phyloP scores from a whole-genome alignment of 2,797 vertebrate genomes.

The Buceros bicornis region DNA sequence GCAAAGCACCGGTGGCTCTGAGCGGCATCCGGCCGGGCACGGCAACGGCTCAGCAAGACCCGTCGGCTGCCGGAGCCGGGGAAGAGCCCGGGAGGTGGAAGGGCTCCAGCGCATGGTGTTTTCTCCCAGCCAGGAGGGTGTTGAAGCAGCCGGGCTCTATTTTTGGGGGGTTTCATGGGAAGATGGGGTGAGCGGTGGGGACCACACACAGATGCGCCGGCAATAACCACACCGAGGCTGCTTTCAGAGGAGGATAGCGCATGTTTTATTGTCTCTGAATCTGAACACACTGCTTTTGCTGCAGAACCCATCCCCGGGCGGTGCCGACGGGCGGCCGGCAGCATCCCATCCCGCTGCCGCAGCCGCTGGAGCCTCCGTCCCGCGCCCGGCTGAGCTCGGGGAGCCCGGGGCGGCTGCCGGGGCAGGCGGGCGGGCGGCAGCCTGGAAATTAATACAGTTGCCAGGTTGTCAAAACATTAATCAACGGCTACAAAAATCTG shows the following conservation, averaged over 20 bases:
- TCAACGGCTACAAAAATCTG: slow-evolving; percentile 69
- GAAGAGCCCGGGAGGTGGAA: neutral
- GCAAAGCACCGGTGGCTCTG: neutral
- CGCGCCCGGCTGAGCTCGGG: accelerated
- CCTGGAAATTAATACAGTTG: slow-evolving; percentile 53
- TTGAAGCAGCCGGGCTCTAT: accelerated
- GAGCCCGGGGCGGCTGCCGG: neutral
- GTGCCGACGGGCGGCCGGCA: neutral
- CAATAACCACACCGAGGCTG: slow-evolving; percentile 26
- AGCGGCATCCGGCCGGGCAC: neutral
- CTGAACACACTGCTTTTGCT: slow-evolving; percentile 45
- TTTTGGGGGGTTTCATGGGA: neutral
- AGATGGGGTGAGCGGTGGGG: neutral
- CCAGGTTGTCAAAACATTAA: slow-evolving; percentile 71
- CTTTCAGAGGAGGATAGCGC: slow-evolving; percentile 23
- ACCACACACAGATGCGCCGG: accelerated
- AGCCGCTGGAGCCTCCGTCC: neutral
- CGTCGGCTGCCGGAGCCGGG: accelerated
- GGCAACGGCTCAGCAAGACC: neutral
- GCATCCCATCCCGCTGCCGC: neutral
- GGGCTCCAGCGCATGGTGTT: accelerated
- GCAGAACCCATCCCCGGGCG: accelerated
- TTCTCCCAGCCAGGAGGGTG: accelerated
- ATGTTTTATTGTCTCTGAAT: slow-evolving; percentile 52
- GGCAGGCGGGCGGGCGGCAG: slow-evolving; percentile 2